A percentile compares a stretch with the other conserved stretches of the same genome.
These are phyloP conservation scores for Apodemia hepburni DNA, from an alignment of 2,888 invertebrate species.

Conservation along the genomic window DNA sequence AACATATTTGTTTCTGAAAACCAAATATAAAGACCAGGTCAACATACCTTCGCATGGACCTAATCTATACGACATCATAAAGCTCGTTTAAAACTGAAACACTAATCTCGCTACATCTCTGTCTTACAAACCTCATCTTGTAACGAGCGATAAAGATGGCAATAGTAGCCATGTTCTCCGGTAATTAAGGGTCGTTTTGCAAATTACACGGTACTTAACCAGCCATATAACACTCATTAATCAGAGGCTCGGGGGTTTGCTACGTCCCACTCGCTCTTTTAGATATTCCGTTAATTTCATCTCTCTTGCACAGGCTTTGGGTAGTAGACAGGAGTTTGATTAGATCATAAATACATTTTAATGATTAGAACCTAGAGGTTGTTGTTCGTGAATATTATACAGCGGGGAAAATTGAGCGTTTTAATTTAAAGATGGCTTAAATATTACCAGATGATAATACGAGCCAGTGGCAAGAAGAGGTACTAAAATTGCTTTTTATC, in stretches of 20 bases:
- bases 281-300: constrained; percentile 34
- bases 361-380: constrained; percentile 59
- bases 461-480: neutral
- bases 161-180: constrained; percentile 72
- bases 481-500: too few species aligned
- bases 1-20: constrained; percentile 48
- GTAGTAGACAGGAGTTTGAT: constrained; percentile 73
- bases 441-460: neutral
- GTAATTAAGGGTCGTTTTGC: constrained; percentile 87
- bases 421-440: constrained; percentile 9
- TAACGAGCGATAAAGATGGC: constrained; percentile 54
- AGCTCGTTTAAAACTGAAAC: constrained; percentile 77
- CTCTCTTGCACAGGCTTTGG: constrained; percentile 45
- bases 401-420: constrained; percentile 37
- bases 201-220: constrained; percentile 89
- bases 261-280: constrained; percentile 48
- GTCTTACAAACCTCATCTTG: constrained; percentile 40
- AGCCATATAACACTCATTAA: constrained; percentile 85
- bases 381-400: constrained; percentile 31
- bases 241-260: constrained; percentile 65
- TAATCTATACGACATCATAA: constrained; percentile 77
- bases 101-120: constrained; percentile 53
- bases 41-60: constrained; percentile 69
- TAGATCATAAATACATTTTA: constrained; percentile 80
- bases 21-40: constrained; percentile 74